Percentiles rank a stretch among this genome's conserved stretches.
Evolutionary conservation across 2,113 vertebrate genomes (phyloP).

Genomic region (Salvelinus sp.): DNA sequence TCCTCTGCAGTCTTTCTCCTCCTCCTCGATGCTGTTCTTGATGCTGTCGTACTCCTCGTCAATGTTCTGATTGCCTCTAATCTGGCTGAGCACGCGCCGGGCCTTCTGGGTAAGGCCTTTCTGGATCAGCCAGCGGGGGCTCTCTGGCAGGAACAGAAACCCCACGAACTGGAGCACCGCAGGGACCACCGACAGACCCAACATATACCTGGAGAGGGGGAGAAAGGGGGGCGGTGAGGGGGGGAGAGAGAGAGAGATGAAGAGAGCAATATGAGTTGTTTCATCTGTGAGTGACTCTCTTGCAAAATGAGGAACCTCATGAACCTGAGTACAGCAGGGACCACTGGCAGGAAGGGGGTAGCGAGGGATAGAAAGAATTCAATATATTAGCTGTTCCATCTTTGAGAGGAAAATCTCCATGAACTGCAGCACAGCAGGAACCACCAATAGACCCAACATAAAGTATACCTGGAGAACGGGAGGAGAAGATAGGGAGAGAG

Average conservation of each 20-base stretch:
- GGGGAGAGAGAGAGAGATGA: background rate
- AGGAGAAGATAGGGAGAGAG: constrained; percentile 25
- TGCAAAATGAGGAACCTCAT: constrained; percentile 93
- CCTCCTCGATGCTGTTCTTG: constrained; percentile 60
- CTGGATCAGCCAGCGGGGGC: constrained; percentile 95
- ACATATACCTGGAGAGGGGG: constrained; percentile 83
- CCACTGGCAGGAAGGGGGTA: constrained; percentile 70
- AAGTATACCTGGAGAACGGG: background rate
- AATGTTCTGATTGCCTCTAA: constrained; percentile 82
- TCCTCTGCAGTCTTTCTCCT: constrained; percentile 72
- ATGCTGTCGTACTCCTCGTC: constrained; percentile 84
- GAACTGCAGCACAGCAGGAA: constrained; percentile 90
- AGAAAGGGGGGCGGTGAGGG: constrained; percentile 47
- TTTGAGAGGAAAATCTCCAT: constrained; percentile 85
- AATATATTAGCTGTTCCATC: too few species aligned
- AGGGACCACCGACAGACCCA: constrained; percentile 88
- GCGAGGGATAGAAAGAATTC: background rate
- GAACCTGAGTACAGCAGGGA: constrained; percentile 89
- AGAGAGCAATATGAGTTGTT: background rate
- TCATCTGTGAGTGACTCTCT: constrained; percentile 77
- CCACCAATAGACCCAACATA: constrained; percentile 89
- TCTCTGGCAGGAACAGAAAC: constrained; percentile 95
- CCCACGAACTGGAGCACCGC: constrained; percentile 91
- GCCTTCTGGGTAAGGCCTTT: constrained; percentile 87
- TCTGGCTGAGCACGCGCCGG: constrained; percentile 79